Percentiles rank a stretch among this genome's conserved stretches.
These are phyloP conservation scores for Caenorhabditis auriculariae DNA, from an alignment of 2,888 invertebrate species.

Conservation along the genomic window DNA sequence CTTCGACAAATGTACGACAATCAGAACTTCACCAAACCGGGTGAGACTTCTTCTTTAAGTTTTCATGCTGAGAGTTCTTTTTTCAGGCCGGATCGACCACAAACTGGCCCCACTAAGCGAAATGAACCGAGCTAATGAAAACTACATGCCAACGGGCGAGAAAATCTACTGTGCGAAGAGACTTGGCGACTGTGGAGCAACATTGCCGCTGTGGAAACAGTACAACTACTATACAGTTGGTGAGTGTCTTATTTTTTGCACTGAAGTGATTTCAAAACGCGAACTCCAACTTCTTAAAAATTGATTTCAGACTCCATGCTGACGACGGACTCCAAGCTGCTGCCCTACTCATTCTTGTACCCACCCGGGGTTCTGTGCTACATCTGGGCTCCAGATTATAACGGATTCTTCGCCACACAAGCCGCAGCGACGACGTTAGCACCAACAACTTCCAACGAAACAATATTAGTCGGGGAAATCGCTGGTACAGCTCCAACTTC, in stretches of 20 bases:
- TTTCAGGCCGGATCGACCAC: slow-evolving; percentile 44
- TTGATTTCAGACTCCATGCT: slow-evolving; percentile 22
- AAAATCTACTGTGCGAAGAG: slow-evolving; percentile 36
- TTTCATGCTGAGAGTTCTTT: background rate
- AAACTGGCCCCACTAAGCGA: slow-evolving; percentile 34
- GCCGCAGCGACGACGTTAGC: background rate
- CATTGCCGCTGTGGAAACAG: slow-evolving; percentile 39
- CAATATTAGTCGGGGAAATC: too few relatives aligned
- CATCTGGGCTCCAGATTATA: slow-evolving; percentile 27
- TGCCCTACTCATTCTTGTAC: slow-evolving; percentile 21
- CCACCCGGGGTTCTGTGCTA: slow-evolving; percentile 33
- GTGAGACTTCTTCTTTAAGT: background rate
- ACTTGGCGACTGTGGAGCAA: slow-evolving; percentile 46
- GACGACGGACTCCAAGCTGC: slow-evolving; percentile 10
- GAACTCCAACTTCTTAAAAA: too few relatives aligned
- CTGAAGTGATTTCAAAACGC: background rate
- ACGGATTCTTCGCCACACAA: background rate
- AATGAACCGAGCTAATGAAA: slow-evolving; percentile 29
- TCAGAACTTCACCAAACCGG: slow-evolving; percentile 1
- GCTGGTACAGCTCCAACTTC: background rate
- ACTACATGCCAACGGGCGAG: slow-evolving; percentile 37
- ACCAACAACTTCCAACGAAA: too few relatives aligned
- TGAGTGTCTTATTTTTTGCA: slow-evolving; percentile 2
- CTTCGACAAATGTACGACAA: slow-evolving; percentile 39
- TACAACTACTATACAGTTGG: slow-evolving; percentile 41